Evolutionary conservation across 2,797 vertebrate genomes (phyloP), one percentile per base, ranked within the genome.

Genomic region (Sandelia bainsii): DNA sequence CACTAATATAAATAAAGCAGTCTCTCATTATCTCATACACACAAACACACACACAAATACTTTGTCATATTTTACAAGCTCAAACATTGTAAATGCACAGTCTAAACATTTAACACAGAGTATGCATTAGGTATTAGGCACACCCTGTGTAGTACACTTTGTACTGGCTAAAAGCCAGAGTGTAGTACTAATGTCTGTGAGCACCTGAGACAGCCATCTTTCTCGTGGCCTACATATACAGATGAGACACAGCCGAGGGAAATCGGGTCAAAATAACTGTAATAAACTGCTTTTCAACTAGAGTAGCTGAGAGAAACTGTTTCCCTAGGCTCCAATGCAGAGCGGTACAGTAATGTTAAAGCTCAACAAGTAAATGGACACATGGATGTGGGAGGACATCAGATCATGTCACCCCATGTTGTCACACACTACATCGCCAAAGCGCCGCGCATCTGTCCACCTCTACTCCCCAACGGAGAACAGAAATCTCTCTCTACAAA

Each of bases 191-290:
- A 75, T 62, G 79, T 46, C 51, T 73, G 62, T 27, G 23, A 85
- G 75, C 79, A 86, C 85, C 86, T 83, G 71, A 78, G 42, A 70
- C 65, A 64, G 79, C 68, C 79, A 71, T 70, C 78, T 88, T 81
- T 72, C 87, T 87, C 81, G 84, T 66, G 74, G 77, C 69, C 72
- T 81, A 83, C 75, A 73, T 82, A 84, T 88, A 91, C 83, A 87
- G 79, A 74, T 42, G 70, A 61, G 80, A 78, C 51, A 9, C 37
- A 62, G 58, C 56, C 58, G 9, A n/a, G 25, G 46, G 58, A 80
- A 77, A 69, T n/a, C 48, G 78, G 75, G 76, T 62, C 59, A 78
- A 50, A 79, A 73, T 63, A 62, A 54, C 63, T 14, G 68, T 62
- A 73, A 87, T 65, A 8, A 79, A 87, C 58, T 52, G 74, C 61